Evolutionary conservation across 2,888 invertebrate species (phyloP), one percentile per base, ranked within the genome.

Genomic region (Monopis laevigella): DNA sequence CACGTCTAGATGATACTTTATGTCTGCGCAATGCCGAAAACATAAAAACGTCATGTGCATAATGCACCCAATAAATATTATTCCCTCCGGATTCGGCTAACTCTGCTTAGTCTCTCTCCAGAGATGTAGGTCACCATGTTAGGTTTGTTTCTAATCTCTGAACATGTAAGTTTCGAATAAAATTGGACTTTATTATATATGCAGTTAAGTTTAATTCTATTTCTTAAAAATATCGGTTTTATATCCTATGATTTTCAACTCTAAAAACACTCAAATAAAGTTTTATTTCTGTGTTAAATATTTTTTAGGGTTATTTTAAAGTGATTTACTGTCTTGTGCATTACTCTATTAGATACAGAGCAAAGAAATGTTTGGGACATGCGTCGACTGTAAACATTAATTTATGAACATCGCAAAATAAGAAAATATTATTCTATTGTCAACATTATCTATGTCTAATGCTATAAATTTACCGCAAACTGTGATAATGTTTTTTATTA

Each of bases 1-100:
- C 18, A 18, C 34, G 34, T 34, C 34, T 16, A 16, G 2, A 39
- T 39, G 57, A 66, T 65, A 51, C 48, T 46, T 51, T 51, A 60
- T 62, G 67, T 66, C 63, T 62, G 65, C 70, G 58, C 55, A 65
- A 71, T 50, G 75, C 65, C 66, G 57, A 74, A 71, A 58, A 67
- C 74, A 80, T 80, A 80, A 80, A 80, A 77, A 62, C 65, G 80
- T 80, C 80, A 74, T 61, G 66, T 67, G 74, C 78, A 74, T 74
- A 68, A 72, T 73, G 74, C 77, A 78, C 65, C 66, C 73, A 54
- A 77, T 77, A 77, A 73, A 78, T 78, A 78, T 73, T 62, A 71
- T 65, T 66, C 80, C 78, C 80, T 57, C 52, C 55, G 57, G 72
- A 70, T 60, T 54, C 55, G 47, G 49, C 71, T 72, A 74, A 74